phyloP scores from a whole-genome alignment of 1,140 invertebrate genomes.

The Armadillidium nasatum region DNA sequence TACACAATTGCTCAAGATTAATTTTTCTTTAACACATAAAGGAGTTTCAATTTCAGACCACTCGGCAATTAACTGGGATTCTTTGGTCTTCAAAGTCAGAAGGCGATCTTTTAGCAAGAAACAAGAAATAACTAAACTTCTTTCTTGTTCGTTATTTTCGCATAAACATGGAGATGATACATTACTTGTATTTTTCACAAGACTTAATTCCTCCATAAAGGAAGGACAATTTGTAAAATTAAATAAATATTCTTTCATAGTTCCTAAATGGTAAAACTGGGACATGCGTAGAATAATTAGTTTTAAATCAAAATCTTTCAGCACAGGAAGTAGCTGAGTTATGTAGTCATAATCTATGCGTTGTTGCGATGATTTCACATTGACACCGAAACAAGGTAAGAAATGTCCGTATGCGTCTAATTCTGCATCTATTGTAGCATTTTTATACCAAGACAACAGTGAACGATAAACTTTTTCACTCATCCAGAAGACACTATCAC shows the following conservation, averaged over 20 bases:
- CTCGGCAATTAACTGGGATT: conserved; percentile 30
- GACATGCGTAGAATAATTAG: conserved; percentile 32
- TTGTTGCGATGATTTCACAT: background rate
- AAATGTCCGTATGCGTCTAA: conserved; percentile 42
- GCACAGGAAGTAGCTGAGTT: conserved; percentile 27
- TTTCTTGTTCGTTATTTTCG: background rate
- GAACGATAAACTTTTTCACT: conserved; percentile 22
- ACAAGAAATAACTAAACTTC: conserved; percentile 28
- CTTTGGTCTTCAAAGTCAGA: background rate
- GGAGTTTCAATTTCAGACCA: conserved; percentile 23
- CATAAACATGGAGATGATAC: background rate
- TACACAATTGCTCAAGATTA: conserved; percentile 37
- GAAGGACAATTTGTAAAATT: conserved; percentile 27
- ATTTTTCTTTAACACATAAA: conserved; percentile 10
- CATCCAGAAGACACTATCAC: conserved; percentile 43
- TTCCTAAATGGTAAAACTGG: conserved; percentile 39
- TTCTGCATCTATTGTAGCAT: conserved; percentile 25
- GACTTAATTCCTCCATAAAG: conserved; percentile 28
- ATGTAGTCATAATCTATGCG: conserved; percentile 3
- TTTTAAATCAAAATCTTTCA: conserved; percentile 28
- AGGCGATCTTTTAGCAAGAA: background rate
- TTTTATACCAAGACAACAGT: conserved; percentile 35
- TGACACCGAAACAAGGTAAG: conserved; percentile 35
- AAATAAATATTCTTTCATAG: conserved; percentile 37
- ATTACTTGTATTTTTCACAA: conserved; percentile 33